Conservation (phyloP, 2,797 vertebrate genomes). For the Nyctibius grandis region DNA sequence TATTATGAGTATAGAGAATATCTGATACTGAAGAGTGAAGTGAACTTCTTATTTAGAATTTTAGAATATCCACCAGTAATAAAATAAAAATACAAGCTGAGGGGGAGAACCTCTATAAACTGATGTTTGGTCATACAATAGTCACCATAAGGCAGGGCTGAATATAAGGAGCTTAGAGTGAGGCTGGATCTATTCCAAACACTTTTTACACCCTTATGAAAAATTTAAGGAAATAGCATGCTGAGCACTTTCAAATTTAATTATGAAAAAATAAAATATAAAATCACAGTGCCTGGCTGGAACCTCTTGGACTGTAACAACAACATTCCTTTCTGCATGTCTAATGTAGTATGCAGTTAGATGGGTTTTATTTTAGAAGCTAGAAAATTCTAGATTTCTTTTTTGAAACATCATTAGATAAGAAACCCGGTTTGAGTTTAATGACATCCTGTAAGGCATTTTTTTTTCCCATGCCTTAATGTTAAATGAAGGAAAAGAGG, state of each 20-base stretch:
- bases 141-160: neutral
- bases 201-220: slow-evolving; percentile 12
- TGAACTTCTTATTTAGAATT: neutral
- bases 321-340: neutral
- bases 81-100: neutral
- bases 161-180: slow-evolving; percentile 20
- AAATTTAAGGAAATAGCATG: slow-evolving; percentile 4
- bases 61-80: neutral
- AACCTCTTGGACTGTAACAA: neutral
- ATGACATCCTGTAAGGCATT: neutral
- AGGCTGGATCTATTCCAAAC: slow-evolving; percentile 22
- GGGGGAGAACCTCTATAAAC: neutral
- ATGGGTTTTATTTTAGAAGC: neutral
- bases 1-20: neutral
- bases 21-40: neutral
- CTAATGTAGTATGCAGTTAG: neutral
- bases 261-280: neutral
- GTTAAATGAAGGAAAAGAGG: neutral
- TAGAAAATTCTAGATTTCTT: neutral
- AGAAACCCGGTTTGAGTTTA: neutral
- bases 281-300: slow-evolving; percentile 15
- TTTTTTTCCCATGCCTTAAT: neutral
- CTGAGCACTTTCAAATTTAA: neutral
- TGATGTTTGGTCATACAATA: neutral
- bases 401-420: neutral